Conservation (phyloP, 2,113 vertebrate genomes). For the Brachyhypopomus occidentalis region DNA sequence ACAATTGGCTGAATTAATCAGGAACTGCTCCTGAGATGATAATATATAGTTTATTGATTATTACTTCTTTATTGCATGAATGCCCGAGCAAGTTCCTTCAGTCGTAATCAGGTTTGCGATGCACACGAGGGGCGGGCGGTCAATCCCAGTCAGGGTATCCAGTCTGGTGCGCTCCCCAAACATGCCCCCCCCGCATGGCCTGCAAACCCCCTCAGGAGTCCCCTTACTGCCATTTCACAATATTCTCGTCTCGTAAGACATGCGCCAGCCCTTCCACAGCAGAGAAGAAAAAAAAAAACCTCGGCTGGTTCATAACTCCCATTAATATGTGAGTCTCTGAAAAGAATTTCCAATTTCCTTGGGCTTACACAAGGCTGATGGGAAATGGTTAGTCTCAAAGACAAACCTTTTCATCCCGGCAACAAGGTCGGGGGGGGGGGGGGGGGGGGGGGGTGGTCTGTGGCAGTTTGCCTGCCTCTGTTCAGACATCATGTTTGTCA, state of each 20-base stretch:
- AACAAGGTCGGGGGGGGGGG: conserved; percentile 33
- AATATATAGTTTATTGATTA: neutral
- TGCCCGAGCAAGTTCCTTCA: no score
- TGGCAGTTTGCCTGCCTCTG: conserved; percentile 25
- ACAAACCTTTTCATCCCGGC: conserved; percentile 42
- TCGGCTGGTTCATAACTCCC: conserved; percentile 6
- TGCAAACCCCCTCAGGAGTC: neutral
- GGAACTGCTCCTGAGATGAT: neutral
- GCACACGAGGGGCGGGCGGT: no score
- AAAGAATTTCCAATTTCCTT: conserved; percentile 47
- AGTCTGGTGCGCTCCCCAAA: no score
- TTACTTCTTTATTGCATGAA: no score
- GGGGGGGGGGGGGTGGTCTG: neutral
- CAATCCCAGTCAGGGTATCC: no score
- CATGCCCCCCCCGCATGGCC: neutral
- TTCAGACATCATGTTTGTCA: conserved; percentile 59
- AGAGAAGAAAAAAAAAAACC: neutral
- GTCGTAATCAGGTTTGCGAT: no score
- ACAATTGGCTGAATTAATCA: neutral
- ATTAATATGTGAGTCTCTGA: conserved; percentile 36
- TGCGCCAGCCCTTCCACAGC: neutral
- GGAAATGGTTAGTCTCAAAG: conserved; percentile 49
- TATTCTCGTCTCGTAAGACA: neutral
- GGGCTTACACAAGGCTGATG: conserved; percentile 33
- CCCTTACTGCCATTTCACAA: neutral